These are phyloP conservation scores for Laticauda colubrina DNA, from an alignment of 2,113 vertebrate species.

Conservation along the genomic window DNA sequence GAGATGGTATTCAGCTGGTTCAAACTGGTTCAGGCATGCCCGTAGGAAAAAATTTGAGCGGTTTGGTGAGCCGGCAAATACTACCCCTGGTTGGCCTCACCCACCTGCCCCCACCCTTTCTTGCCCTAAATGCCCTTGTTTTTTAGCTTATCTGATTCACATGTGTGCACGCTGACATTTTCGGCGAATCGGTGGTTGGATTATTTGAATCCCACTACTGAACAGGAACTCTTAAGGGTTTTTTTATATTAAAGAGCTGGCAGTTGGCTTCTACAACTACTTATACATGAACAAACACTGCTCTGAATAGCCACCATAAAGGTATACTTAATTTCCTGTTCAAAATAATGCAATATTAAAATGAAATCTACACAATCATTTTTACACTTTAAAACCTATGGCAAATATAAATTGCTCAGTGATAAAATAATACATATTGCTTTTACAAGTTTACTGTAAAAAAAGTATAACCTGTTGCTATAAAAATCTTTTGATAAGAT, in stretches of 20 bases:
- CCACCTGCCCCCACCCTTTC: too few relatives aligned
- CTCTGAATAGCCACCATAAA: not conserved
- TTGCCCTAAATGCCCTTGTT: too few relatives aligned
- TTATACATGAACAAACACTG: not conserved
- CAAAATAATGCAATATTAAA: slow-evolving; percentile 58
- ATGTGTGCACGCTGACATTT: too few relatives aligned
- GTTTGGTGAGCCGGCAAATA: too few relatives aligned
- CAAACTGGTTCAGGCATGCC: too few relatives aligned
- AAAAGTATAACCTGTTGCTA: not conserved
- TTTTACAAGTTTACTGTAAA: not conserved
- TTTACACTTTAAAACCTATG: slow-evolving; percentile 15
- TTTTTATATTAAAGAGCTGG: not conserved
- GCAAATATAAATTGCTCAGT: not conserved
- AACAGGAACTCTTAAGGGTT: not conserved
- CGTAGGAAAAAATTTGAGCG: too few relatives aligned
- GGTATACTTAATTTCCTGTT: not conserved
- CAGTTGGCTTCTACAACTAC: not conserved
- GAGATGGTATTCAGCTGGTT: too few relatives aligned
- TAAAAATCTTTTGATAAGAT: not conserved
- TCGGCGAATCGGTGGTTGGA: too few relatives aligned
- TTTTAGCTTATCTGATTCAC: too few relatives aligned
- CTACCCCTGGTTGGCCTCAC: too few relatives aligned
- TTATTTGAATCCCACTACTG: too few relatives aligned
- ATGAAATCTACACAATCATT: slow-evolving; percentile 55
- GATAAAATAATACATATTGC: not conserved